Base-by-base conservation (phyloP, 2,113 vertebrate species). In the Amazona vittata region DNA sequence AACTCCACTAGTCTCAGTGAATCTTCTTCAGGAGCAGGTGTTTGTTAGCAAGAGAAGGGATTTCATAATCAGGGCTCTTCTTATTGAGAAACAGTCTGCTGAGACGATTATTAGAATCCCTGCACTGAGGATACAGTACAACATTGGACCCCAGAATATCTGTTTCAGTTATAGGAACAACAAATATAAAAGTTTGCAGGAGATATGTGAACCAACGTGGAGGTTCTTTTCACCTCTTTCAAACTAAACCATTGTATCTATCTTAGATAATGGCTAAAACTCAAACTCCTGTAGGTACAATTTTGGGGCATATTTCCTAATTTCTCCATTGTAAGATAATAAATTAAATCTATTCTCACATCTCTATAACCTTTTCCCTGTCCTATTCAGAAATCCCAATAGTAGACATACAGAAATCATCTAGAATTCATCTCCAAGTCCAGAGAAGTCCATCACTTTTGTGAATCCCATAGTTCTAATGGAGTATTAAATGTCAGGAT, bases 21-120 rank as follows among this genome's bases (percentile, higher is more conserved):
- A 80, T 44, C 67, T 80, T 22, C 46, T 65, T 29, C 63, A 69
- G 41, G 31, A 90, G 21, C 15, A 49, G 11, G 15, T 47, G 47
- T 84, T 94, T 44, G 19, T 57, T 71, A 93, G 41, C 26, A 75
- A 83, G 44, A 79, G 21, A 90, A 85, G 5, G 20, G 37, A 83
- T 93, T 89, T 89, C 28, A 80, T 83, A 82, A 96, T 94, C 90
- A 85, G 21, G 91, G 76, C 22, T 85, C 74, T 57, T 68, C 17
- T 91, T 82, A 77, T 1, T 88, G 71, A 91, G 87, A 88, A 97
- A 85, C 39, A 55, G 8, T 71, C 67, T 70, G 19, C 41, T 76
- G 35, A 53, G 41, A 90, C 37, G 80, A 76, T 87, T 94, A 83
- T 87, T 74, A 76, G 71, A 96, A 85, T 87, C 67, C 67, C 59